Base-by-base conservation (phyloP, 2,888 invertebrate species). In the Melieria omissa region DNA sequence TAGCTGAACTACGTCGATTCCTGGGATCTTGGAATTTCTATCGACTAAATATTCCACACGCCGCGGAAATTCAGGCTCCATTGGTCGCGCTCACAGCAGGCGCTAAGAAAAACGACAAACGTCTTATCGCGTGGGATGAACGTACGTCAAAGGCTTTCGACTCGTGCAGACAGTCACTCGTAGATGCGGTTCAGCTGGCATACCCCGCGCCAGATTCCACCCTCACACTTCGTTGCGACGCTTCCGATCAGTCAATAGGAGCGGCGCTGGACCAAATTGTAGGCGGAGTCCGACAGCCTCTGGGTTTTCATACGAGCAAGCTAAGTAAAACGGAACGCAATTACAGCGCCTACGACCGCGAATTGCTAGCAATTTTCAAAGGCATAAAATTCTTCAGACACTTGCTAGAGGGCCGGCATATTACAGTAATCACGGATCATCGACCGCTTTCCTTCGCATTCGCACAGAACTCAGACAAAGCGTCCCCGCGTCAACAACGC, bases 281-380 rank as follows among this genome's bases (percentile, higher is more conserved):
- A 29, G 29, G 41, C 44, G 64, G 60, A n/a, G 44, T 58, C n/a
- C 12, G 4, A 82, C 75, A 84, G 74, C 86, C 86, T 0, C 67
- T 86, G 5, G 83, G 82, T 0, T 86, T 86, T 71, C 86, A 83
- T 70, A 85, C 84, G 4, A 75, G 74, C 54, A 85, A 84, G 58
- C 74, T 86, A 1, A 79, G 72, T 16, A 72, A 79, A 5, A 70
- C 83, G 0, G 81, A 88, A 72, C 62, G 47, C 12, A 85, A 83
- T 7, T 87, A 86, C 62, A 82, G 84, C n/a, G 81, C 81, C 42
- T 87, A 86, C 72, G 86, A 88, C 68, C 57, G 85, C 5, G 85
- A 86, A 75, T 78, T 87, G 0, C 75, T 86, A 4, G 85, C 83
- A 0, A 83, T 85, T 1, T 87, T 84, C 67, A 74, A 78, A 64